Evolutionary conservation across 2,888 invertebrate genomes (phyloP).

Genomic region (Acleris laterana): DNA sequence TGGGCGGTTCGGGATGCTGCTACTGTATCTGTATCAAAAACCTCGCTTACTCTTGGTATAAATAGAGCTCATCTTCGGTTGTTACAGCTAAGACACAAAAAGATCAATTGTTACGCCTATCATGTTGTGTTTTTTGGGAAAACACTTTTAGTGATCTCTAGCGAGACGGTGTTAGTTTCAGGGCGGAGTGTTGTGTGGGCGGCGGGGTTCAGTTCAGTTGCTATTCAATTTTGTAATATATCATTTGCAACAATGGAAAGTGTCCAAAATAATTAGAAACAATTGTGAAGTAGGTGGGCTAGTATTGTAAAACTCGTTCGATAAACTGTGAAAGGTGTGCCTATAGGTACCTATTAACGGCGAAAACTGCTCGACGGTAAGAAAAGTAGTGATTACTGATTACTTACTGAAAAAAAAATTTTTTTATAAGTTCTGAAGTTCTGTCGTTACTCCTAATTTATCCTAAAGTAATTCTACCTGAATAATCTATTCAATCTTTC

Average conservation of each 20-base stretch:
- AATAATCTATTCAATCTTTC: too few relatives aligned
- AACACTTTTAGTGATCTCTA: slow-evolving; percentile 53
- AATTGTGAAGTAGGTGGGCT: neutral
- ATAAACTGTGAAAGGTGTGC: too few relatives aligned
- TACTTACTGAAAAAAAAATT: too few relatives aligned
- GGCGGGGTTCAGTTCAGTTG: slow-evolving; percentile 46
- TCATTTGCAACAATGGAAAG: slow-evolving; percentile 28
- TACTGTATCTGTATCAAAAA: slow-evolving; percentile 47
- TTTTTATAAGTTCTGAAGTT: too few relatives aligned
- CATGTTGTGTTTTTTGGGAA: slow-evolving; percentile 55
- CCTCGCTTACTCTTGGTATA: slow-evolving; percentile 56
- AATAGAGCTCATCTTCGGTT: slow-evolving; percentile 58
- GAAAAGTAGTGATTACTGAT: too few relatives aligned
- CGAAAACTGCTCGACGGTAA: too few relatives aligned
- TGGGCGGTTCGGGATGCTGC: slow-evolving; percentile 67
- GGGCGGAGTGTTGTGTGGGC: slow-evolving; percentile 66
- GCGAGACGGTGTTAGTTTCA: slow-evolving; percentile 67
- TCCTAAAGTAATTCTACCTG: too few relatives aligned
- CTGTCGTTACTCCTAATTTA: too few relatives aligned
- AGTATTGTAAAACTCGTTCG: too few relatives aligned
- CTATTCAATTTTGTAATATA: slow-evolving; percentile 45
- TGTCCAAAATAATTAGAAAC: slow-evolving; percentile 22
- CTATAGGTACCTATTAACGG: too few relatives aligned
- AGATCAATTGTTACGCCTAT: slow-evolving; percentile 68
- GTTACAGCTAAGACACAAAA: slow-evolving; percentile 49